Evolutionary conservation across 2,113 vertebrate species (phyloP).

Genomic region (Benitochromis conjunctus): DNA sequence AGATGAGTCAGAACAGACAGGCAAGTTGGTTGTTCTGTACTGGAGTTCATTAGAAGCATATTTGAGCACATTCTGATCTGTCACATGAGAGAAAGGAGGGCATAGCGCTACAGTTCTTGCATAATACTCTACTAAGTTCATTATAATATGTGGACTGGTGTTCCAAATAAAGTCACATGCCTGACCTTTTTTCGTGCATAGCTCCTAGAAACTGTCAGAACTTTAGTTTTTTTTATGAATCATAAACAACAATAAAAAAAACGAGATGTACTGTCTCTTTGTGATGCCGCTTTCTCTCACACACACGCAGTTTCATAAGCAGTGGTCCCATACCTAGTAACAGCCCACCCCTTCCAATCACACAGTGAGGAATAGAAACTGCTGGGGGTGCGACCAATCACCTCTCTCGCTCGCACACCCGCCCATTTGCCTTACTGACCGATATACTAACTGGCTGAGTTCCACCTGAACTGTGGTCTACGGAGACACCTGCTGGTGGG

Average conservation of each 20-base stretch:
- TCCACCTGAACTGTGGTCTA: background rate
- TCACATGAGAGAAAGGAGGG: background rate
- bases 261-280: background rate
- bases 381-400: constrained; percentile 76
- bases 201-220: background rate
- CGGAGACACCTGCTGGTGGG: constrained; percentile 37
- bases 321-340: constrained; percentile 42
- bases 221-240: background rate
- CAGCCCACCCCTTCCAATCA: constrained; percentile 55
- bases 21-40: background rate
- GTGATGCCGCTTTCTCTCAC: background rate
- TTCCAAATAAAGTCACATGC: background rate
- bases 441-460: constrained; percentile 16
- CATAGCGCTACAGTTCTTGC: background rate
- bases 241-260: too few relatives aligned
- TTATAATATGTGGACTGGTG: background rate
- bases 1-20: constrained; percentile 9
- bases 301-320: background rate
- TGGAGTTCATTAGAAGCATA: background rate
- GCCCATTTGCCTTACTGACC: constrained; percentile 67
- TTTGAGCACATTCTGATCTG: background rate
- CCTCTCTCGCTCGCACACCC: constrained; percentile 24
- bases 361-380: constrained; percentile 24
- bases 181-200: background rate
- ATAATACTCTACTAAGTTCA: background rate